phyloP scores from a whole-genome alignment of 2,113 vertebrate genomes.

The Centrocercus urophasianus region DNA sequence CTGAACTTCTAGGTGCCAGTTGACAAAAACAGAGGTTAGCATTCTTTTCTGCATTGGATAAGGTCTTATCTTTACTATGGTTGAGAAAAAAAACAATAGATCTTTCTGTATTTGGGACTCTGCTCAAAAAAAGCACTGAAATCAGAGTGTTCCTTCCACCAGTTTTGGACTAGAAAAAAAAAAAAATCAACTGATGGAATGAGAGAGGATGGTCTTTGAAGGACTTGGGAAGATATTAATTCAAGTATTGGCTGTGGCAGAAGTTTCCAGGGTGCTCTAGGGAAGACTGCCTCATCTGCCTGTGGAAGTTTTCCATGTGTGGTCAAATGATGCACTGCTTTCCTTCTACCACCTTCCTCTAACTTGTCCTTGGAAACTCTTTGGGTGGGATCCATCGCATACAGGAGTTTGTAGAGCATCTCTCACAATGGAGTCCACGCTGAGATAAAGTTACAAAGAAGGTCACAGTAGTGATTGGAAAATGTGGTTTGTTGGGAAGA shows the following conservation, averaged over 20 bases:
- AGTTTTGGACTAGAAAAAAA: background rate
- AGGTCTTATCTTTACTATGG: background rate
- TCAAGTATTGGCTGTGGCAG: slow-evolving; percentile 17
- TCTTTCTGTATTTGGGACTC: background rate
- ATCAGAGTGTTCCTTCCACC: background rate
- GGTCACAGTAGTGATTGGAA: background rate
- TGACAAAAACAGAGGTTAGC: background rate
- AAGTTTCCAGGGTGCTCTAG: background rate
- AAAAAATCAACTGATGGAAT: background rate
- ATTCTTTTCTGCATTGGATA: background rate
- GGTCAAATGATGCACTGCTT: background rate
- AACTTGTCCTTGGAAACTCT: background rate
- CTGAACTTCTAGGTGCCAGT: background rate
- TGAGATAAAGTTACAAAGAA: background rate
- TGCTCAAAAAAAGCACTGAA: background rate
- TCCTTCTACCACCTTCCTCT: background rate
- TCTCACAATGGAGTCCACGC: background rate
- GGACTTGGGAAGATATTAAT: background rate
- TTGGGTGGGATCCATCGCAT: background rate
- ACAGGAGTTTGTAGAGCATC: background rate
- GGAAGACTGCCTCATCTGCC: background rate
- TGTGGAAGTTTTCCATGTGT: background rate
- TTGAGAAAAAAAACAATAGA: background rate
- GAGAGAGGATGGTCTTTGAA: background rate
- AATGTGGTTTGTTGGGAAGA: background rate